Evolutionary conservation across 2,888 invertebrate species (phyloP), one percentile per base, ranked within the genome.

Genomic region (Heliconius aoede): DNA sequence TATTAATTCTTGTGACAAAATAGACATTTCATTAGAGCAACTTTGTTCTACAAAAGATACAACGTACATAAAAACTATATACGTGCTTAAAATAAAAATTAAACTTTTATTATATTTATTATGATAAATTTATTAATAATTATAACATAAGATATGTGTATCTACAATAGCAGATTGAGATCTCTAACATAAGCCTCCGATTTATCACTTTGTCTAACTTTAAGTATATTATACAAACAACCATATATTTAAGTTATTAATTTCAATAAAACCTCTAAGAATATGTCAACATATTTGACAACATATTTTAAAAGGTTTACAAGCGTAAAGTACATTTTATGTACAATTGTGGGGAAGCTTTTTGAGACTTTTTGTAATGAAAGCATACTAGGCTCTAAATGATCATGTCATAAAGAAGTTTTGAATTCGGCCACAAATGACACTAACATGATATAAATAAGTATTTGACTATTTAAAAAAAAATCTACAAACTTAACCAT

Each of bases 151-250:
- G 69, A 51, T 69, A 55, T 51, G 74, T 46, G 9, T 73, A 64
- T 28, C 64, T 69, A 74, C 46, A 51, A 74, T 46, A 32, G 74
- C 61, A 24, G 32, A 68, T 30, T 69, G 74, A 74, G 74, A 69
- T 74, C 68, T 74, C 46, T 30, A 21, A 55, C n/a, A 13, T 68
- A 61, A 69, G 74, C 69, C 69, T 74, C 62, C 30, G 15, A 69
- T 69, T 15, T 69, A 55, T 51, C 51, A 69, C 55, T 55, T 69
- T 55, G n/a, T 36, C 24, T 36, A 36, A 40, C 24, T 36, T 65
- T 65, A 65, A 65, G 1, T 36, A 65, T 65, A 36, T 24, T 36
- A 65, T 65, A 65, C 65, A 65, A 65, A 65, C 55, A 69, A 69
- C 30, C 28, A 51, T 51, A 69, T 30, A n/a, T 30, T 51, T 69